Conservation (phyloP, 1,140 invertebrate genomes). For the Caenorhabditis briggsae region DNA sequence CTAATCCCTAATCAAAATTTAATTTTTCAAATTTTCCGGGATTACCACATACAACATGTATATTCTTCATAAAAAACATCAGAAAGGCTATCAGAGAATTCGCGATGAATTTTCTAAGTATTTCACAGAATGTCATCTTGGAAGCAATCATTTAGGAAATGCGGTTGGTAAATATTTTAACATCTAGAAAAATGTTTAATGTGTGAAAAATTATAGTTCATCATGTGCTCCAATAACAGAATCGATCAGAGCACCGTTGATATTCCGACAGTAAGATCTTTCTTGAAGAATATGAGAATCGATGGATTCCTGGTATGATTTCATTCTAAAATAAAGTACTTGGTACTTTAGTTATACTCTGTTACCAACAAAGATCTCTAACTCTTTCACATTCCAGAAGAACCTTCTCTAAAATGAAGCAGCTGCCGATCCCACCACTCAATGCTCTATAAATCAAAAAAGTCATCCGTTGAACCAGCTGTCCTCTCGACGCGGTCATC, state of each 20-base stretch:
- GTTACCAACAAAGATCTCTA: too few species aligned
- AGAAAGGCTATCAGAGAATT: not conserved
- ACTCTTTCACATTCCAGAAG: constrained; percentile 1
- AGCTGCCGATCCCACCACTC: not conserved
- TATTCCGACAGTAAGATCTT: not conserved
- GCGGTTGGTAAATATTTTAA: constrained; percentile 9
- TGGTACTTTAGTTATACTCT: not conserved
- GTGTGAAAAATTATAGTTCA: not conserved
- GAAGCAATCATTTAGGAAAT: not conserved
- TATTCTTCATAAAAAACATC: not conserved
- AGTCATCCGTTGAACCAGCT: not conserved
- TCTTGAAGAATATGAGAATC: not conserved
- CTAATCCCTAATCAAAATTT: not conserved
- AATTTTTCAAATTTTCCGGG: not conserved
- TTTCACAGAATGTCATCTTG: not conserved
- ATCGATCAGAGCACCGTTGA: not conserved
- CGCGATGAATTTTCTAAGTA: not conserved
- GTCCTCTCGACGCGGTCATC: not conserved
- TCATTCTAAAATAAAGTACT: not conserved
- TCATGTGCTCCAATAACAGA: not conserved
- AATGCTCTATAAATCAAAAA: not conserved
- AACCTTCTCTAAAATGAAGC: not conserved
- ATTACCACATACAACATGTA: constrained; percentile 5
- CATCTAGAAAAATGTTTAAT: not conserved
- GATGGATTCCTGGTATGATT: not conserved